Evolutionary conservation across 2,113 vertebrate species (phyloP).

Genomic region (Typhlomys cinereus): DNA sequence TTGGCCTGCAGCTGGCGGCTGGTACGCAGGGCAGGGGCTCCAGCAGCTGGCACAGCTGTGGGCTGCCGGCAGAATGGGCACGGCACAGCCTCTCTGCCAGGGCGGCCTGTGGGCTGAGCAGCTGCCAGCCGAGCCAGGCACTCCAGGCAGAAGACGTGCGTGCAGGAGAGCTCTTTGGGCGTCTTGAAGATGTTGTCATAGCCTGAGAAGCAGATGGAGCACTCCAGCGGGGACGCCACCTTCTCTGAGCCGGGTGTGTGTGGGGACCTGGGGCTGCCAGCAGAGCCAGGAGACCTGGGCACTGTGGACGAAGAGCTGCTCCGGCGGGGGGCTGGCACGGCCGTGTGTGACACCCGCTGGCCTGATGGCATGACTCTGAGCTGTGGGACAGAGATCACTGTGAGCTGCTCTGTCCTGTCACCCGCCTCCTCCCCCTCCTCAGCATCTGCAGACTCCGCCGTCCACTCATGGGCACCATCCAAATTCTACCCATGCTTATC

Average conservation of each 20-base stretch:
- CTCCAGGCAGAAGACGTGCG: slow-evolving; percentile 96
- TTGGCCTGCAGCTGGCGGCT: slow-evolving; percentile 91
- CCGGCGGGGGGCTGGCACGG: neutral
- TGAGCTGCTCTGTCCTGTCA: neutral
- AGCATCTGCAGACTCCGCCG: neutral
- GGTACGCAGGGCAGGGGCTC: slow-evolving; percentile 90
- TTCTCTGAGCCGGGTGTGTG: slow-evolving; percentile 75
- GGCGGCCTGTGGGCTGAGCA: slow-evolving; percentile 78
- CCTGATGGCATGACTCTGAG: slow-evolving; percentile 78
- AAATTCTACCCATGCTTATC: neutral
- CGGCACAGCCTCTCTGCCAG: slow-evolving; percentile 84
- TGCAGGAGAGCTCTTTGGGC: slow-evolving; percentile 93
- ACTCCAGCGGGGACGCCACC: slow-evolving; percentile 87
- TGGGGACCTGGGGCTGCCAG: slow-evolving; percentile 16
- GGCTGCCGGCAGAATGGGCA: slow-evolving; percentile 94
- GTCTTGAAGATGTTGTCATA: slow-evolving; percentile 98
- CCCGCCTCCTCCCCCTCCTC: neutral
- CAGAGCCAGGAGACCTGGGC: slow-evolving; percentile 60
- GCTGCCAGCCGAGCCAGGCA: slow-evolving; percentile 94
- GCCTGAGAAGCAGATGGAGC: slow-evolving; percentile 96
- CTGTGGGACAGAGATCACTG: neutral
- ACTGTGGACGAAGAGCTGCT: slow-evolving; percentile 27
- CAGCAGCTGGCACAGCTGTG: slow-evolving; percentile 89
- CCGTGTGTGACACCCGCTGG: slow-evolving; percentile 78
- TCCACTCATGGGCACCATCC: neutral